phyloP scores from a whole-genome alignment of 1,140 invertebrate species.

The Nephotettix cincticeps region DNA sequence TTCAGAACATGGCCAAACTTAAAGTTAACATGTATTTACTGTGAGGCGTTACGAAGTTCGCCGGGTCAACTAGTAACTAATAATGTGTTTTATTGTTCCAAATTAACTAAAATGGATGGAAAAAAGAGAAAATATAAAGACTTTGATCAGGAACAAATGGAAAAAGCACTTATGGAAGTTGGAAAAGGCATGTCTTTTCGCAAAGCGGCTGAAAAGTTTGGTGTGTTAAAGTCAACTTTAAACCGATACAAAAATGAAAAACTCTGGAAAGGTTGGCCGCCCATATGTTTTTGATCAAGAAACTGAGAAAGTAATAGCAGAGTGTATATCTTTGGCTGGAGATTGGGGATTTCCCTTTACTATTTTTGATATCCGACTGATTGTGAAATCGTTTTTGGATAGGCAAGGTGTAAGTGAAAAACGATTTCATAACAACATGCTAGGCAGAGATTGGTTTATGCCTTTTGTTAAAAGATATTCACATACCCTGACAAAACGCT shows the following conservation, averaged over 20 bases:
- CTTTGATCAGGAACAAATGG: slow-evolving; percentile 21
- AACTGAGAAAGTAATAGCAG: slow-evolving; percentile 26
- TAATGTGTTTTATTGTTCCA: neutral
- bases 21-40: no score
- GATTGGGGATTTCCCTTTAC: slow-evolving; percentile 29
- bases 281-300: slow-evolving; percentile 17
- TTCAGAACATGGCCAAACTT: no score
- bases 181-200: slow-evolving; percentile 22
- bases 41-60: no score
- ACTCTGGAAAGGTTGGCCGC: slow-evolving; percentile 12
- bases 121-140: slow-evolving; percentile 24
- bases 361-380: neutral
- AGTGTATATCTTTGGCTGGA: slow-evolving; percentile 12
- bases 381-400: no score
- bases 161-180: neutral
- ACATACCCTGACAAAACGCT: neutral
- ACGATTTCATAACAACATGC: slow-evolving; percentile 32
- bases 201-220: slow-evolving; percentile 26
- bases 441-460: slow-evolving; percentile 24
- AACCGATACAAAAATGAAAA: slow-evolving; percentile 24
- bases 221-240: slow-evolving; percentile 27
- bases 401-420: slow-evolving; percentile 19
- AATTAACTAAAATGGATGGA: neutral
- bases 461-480: slow-evolving; percentile 26
- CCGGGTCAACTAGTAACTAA: no score